These are phyloP conservation scores for Deladenus siricidicola DNA, from an alignment of 2,888 invertebrate species.

Conservation along the genomic window DNA sequence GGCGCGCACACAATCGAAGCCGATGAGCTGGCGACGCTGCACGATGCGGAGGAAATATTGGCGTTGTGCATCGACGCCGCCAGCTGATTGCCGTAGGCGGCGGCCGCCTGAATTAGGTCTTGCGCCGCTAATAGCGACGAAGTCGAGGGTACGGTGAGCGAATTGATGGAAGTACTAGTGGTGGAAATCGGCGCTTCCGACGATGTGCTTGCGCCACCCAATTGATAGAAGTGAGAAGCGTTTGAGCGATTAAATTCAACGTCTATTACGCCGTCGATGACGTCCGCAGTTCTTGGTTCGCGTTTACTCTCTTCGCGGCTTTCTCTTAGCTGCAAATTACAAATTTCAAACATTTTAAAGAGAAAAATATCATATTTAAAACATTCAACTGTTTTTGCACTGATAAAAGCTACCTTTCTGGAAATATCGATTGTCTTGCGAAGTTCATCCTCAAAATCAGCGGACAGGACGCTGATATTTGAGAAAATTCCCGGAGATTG, in stretches of 20 bases:
- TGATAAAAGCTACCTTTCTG: no score
- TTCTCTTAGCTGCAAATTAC: constrained; percentile 27
- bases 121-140: constrained; percentile 1
- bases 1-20: not conserved
- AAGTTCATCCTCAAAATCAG: constrained; percentile 29
- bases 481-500: constrained; percentile 50
- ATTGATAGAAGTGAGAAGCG: not conserved
- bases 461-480: constrained; percentile 39
- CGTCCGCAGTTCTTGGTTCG: constrained; percentile 51
- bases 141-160: constrained; percentile 15
- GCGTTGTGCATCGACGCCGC: not conserved
- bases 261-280: constrained; percentile 50
- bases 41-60: not conserved
- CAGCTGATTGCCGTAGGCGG: constrained; percentile 3
- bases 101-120: constrained; percentile 5
- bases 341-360: not conserved
- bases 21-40: not conserved
- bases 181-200: constrained; percentile 4
- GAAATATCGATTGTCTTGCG: constrained; percentile 36
- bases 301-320: constrained; percentile 26
- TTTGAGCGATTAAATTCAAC: constrained; percentile 33
- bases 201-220: not conserved
- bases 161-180: constrained; percentile 13
- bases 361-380: no score
- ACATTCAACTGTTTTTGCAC: no score